Evolutionary conservation across 2,113 vertebrate genomes (phyloP).

Genomic region (Canis aureus): DNA sequence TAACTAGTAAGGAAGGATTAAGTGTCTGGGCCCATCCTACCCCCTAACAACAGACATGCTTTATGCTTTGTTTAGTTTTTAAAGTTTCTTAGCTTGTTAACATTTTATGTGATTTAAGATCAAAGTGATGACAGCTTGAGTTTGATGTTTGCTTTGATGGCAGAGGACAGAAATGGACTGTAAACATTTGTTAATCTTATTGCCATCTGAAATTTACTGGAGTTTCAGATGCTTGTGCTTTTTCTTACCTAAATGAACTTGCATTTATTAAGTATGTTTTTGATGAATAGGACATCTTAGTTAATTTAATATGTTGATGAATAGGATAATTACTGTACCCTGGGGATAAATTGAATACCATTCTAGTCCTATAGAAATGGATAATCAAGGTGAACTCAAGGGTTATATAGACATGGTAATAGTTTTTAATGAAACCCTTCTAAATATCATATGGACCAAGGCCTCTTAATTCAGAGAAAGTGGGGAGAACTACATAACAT

Average conservation of each 20-base stretch:
- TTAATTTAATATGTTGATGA: conserved; percentile 2
- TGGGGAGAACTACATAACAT: neutral
- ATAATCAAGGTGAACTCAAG: neutral
- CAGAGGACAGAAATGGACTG: neutral
- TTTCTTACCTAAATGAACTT: neutral
- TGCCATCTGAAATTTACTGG: neutral
- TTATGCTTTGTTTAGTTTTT: neutral
- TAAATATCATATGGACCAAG: neutral
- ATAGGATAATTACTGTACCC: conserved; percentile 14
- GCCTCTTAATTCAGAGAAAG: neutral
- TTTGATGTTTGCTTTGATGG: conserved; percentile 17
- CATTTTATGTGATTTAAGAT: neutral
- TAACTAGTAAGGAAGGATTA: neutral
- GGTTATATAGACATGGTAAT: neutral
- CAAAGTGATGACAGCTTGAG: neutral
- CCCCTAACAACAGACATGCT: neutral
- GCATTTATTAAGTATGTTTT: neutral
- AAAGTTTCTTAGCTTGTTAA: conserved; percentile 16
- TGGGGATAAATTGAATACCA: neutral
- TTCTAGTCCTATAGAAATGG: neutral
- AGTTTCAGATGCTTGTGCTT: neutral
- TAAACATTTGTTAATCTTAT: neutral
- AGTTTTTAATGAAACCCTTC: conserved; percentile 18
- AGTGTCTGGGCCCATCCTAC: neutral
- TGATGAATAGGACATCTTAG: neutral